These are phyloP conservation scores for Bufo gargarizans DNA, from an alignment of 2,113 vertebrate genomes.

Conservation along the genomic window DNA sequence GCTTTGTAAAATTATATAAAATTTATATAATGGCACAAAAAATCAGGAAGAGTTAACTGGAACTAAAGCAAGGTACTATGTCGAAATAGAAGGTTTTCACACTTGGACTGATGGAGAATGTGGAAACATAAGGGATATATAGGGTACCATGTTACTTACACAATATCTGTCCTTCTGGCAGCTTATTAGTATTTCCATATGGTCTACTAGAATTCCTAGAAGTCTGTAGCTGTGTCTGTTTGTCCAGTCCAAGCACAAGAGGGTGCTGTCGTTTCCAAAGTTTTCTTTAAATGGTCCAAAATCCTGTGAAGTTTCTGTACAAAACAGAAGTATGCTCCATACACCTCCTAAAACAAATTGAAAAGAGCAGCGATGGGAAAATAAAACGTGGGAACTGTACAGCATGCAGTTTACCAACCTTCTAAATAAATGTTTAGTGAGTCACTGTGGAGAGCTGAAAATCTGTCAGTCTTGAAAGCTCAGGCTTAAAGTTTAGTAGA, in stretches of 20 bases:
- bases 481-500: conserved; percentile 69
- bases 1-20: too few species aligned
- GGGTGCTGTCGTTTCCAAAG: conserved; percentile 68
- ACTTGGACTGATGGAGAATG: too few species aligned
- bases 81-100: too few species aligned
- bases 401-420: conserved; percentile 77
- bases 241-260: conserved; percentile 65
- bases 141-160: too few species aligned
- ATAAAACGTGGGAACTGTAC: conserved; percentile 70
- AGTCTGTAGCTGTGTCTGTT: not conserved
- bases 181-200: too few species aligned
- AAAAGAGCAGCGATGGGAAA: conserved; percentile 57
- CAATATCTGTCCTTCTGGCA: too few species aligned
- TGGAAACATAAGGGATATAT: too few species aligned
- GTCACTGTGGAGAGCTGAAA: conserved; percentile 77
- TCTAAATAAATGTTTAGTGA: conserved; percentile 82
- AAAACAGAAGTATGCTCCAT: conserved; percentile 61
- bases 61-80: too few species aligned
- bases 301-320: conserved; percentile 56
- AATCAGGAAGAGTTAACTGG: too few species aligned
- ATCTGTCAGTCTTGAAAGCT: conserved; percentile 76
- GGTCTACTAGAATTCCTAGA: too few species aligned
- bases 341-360: conserved; percentile 64
- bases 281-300: conserved; percentile 59
- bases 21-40: too few species aligned